Base-by-base conservation (phyloP, 2,113 vertebrate species). In the Petroica traversi region DNA sequence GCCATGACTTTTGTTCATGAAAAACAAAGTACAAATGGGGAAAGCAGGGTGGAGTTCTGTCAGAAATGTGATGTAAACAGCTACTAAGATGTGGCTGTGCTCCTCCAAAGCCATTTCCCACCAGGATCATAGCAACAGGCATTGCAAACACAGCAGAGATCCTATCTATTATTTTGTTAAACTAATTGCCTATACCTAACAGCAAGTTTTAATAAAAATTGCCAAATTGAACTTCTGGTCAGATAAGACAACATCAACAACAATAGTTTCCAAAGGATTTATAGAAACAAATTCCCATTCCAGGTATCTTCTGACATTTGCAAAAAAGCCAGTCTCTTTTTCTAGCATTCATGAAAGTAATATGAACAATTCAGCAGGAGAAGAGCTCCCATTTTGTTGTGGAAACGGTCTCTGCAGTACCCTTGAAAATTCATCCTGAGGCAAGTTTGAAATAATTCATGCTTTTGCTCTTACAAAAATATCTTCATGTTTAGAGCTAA, bases 1-100 rank as follows among this genome's bases (percentile, higher is more conserved):
- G 96, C 80, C 91, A 66, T 79, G 94, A 97, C 95, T 96, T 96
- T 95, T 97, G 96, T 95, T 96, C 94, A 95, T 78, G 57, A 74
- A 94, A 97, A 95, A 97, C 92, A 84, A 93, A 97, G 92, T 89
- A 90, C 55, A n/a, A 93, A 94, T 95, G 88, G 93, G 59, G 94
- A 93, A 94, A 95, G n/a, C 68, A 90, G 94, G 96, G 96, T 93
- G 94, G 89, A 94, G 85, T 31, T 48, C 62, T 40, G 41, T 89
- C 83, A 94, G 91, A 92, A 92, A 91, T 95, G 76, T 92, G 94
- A 86, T 93, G 90, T 94, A 96, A 97, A 96, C 94, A 94, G 86
- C 79, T 84, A 43, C 72, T 51, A 18, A 86, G 76, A 86, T 0
- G 18, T 54, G 64, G 48, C 78, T 87, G n/a, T 59, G 69, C 80